A percentile compares a stretch with the other conserved stretches of the same genome.
Conservation (phyloP, 2,888 invertebrate species). For the Eristalinus aeneus region DNA sequence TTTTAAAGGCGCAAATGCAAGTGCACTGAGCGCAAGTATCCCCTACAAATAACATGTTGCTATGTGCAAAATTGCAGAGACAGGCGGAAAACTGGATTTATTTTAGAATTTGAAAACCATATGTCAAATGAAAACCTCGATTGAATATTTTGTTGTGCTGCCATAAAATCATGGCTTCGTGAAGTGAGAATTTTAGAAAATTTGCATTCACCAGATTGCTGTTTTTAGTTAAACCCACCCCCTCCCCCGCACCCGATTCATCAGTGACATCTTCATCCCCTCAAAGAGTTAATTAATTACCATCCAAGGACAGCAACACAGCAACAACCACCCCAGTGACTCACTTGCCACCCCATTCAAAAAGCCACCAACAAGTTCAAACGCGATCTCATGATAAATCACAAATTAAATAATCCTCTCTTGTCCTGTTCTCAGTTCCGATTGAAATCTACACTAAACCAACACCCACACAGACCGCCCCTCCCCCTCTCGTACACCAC, state of each 20-base stretch:
- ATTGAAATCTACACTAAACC: slow-evolving; percentile 64
- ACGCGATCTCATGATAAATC: slow-evolving; percentile 39
- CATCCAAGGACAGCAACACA: not conserved
- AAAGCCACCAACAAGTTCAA: slow-evolving; percentile 18
- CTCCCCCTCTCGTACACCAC: not conserved
- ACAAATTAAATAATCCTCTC: slow-evolving; percentile 68
- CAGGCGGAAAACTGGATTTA: too few relatives aligned
- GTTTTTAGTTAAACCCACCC: not conserved
- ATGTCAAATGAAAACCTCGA: too few relatives aligned
- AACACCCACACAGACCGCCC: slow-evolving; percentile 36
- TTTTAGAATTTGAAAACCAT: too few relatives aligned
- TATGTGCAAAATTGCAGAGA: too few relatives aligned
- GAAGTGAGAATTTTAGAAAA: too few relatives aligned
- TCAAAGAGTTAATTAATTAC: not conserved
- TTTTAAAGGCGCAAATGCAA: too few relatives aligned
- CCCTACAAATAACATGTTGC: too few relatives aligned
- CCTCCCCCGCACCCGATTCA: not conserved
- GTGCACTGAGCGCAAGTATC: too few relatives aligned
- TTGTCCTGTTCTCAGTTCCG: slow-evolving; percentile 18
- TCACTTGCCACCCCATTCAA: not conserved
- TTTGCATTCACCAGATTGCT: too few relatives aligned
- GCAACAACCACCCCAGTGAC: not conserved
- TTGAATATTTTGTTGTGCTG: too few relatives aligned
- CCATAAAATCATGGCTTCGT: too few relatives aligned
- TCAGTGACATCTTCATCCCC: not conserved